Base-by-base conservation (phyloP, 2,113 vertebrate genomes). In the Procavia capensis region DNA sequence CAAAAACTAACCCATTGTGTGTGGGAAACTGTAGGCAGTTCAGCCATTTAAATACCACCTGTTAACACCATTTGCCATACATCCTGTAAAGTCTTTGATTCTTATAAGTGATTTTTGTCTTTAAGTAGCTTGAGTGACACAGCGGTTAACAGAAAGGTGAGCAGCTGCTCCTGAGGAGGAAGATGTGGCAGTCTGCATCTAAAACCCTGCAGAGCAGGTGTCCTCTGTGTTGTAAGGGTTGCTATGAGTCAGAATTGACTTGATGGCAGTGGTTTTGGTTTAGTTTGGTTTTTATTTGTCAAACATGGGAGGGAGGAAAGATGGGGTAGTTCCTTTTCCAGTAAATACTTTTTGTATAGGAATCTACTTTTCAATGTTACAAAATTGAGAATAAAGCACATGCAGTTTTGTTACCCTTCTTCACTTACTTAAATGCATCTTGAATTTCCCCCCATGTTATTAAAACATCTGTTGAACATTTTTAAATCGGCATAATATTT, bases 341-440 rank as follows among this genome's bases (percentile, higher is more conserved):
- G 20, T 25, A 75, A 70, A 41, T 63, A 57, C n/a, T 47, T 57
- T 79, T 63, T 36, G 19, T 64, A 31, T 91, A 72, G 72, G 63
- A 79, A 75, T 59, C 45, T 85, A 59, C 68, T 61, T 68, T 66
- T 61, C 34, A 39, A 81, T 63, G 17, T 83, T 63, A 88, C 25
- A 92, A 94, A 93, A 91, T 36, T 84, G 54, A 85, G 66, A 41
- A 70, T 36, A 87, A 91, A 96, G 66, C 94, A 63, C 9, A 61
- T 90, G 20, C 50, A 59, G 2, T 93, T 54, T 29, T 94, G 8
- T 72, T 83, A 79, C 7, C 36, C 36, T 70, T 82, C 91, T 84
- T 72, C 20, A 82, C 20, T 72, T 86, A 72, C 43, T 83, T 63
- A 92, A 93, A 75, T 89, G 6, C 92, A 39, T 95, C 85, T 97